These are phyloP conservation scores for Drosophila teissieri DNA, from an alignment of 1,140 invertebrate genomes.

Conservation along the genomic window DNA sequence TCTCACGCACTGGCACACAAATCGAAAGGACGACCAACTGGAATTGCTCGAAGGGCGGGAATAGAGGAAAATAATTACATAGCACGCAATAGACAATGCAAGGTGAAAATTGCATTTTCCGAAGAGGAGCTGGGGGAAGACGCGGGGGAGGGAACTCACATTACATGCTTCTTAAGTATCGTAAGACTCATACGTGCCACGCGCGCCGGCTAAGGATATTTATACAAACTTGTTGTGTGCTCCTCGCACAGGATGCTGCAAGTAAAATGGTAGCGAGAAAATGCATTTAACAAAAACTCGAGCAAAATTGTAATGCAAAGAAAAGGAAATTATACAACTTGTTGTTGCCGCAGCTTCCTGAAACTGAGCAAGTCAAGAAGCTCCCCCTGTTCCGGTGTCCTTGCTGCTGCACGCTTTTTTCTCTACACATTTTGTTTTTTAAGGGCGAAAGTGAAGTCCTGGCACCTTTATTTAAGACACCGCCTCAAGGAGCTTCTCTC, in stretches of 20 bases:
- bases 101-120: constrained; percentile 73
- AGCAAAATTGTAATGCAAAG: constrained; percentile 53
- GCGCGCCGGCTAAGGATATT: constrained; percentile 51
- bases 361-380: constrained; percentile 66
- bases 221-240: constrained; percentile 54
- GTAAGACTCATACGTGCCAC: constrained; percentile 62
- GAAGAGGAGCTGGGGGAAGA: not conserved
- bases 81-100: constrained; percentile 62
- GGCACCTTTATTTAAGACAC: constrained; percentile 67
- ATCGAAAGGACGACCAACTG: constrained; percentile 42
- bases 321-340: constrained; percentile 68
- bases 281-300: constrained; percentile 67
- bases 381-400: constrained; percentile 13
- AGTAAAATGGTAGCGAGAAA: constrained; percentile 14
- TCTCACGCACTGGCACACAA: constrained; percentile 15
- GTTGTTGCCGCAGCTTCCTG: constrained; percentile 38
- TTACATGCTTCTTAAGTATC: constrained; percentile 71
- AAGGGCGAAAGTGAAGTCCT: constrained; percentile 60
- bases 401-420: not conserved
- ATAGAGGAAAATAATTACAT: constrained; percentile 61
- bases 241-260: constrained; percentile 5
- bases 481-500: constrained; percentile 33
- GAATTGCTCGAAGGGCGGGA: constrained; percentile 20
- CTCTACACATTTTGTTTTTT: constrained; percentile 22
- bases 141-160: constrained; percentile 42